phyloP scores from a whole-genome alignment of 2,797 vertebrate genomes.

The Pangasius krempfi region DNA sequence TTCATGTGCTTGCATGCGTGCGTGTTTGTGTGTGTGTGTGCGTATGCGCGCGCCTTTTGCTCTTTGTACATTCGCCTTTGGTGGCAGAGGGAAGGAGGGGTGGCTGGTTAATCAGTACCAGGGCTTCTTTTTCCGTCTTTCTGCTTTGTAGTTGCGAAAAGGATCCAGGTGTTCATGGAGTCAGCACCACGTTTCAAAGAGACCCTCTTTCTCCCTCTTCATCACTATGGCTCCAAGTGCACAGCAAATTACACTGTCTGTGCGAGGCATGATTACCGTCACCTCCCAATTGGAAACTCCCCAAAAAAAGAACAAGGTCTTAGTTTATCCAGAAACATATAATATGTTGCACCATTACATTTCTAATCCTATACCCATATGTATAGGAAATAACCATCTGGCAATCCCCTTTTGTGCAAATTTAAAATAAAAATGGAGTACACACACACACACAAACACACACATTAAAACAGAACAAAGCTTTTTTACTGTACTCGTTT shows the following conservation, averaged over 20 bases:
- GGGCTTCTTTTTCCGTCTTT: conserved; percentile 37
- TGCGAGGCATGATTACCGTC: conserved; percentile 26
- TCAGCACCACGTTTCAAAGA: conserved; percentile 45
- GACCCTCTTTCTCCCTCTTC: conserved; percentile 38
- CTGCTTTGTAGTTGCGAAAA: conserved; percentile 56
- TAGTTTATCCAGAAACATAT: conserved; percentile 27
- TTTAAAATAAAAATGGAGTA: background rate
- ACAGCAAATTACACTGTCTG: conserved; percentile 47
- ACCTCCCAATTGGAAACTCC: conserved; percentile 33
- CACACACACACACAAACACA: no score
- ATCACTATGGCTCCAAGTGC: conserved; percentile 36
- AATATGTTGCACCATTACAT: background rate
- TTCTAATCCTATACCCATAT: conserved; percentile 9
- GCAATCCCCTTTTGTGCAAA: conserved; percentile 23
- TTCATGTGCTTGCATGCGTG: conserved; percentile 31
- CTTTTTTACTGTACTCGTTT: background rate
- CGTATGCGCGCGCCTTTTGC: background rate
- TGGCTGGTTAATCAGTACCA: conserved; percentile 55
- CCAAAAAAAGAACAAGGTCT: conserved; percentile 21
- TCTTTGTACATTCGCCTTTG: conserved; percentile 39
- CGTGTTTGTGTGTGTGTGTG: conserved; percentile 16
- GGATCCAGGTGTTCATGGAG: conserved; percentile 55
- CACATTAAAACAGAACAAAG: background rate
- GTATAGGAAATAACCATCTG: conserved; percentile 3
- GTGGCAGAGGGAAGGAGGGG: conserved; percentile 34